Conservation (phyloP, 2,888 invertebrate species). For the Physocephala rufipes region DNA sequence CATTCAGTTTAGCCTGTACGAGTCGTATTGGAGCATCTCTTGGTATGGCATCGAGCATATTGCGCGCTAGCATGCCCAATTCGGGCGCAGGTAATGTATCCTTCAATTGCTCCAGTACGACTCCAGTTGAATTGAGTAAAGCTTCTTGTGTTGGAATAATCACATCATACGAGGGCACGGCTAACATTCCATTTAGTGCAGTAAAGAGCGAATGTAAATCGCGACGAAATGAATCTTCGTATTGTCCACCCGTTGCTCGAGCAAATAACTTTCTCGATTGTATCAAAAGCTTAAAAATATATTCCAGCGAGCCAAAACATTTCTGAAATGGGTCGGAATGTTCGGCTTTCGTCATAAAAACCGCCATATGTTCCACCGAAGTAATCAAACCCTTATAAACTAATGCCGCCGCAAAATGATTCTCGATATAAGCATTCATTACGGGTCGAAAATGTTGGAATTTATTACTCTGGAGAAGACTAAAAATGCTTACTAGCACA, state of each 20-base stretch:
- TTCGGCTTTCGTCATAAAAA: constrained; percentile 85
- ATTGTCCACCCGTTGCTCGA: constrained; percentile 86
- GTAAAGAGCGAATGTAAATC: constrained; percentile 84
- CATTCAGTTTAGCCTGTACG: constrained; percentile 82
- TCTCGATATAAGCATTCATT: constrained; percentile 91
- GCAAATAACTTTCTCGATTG: constrained; percentile 86
- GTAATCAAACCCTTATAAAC: constrained; percentile 91
- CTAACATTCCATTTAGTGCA: constrained; percentile 80
- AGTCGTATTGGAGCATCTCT: constrained; percentile 71
- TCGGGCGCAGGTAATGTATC: constrained; percentile 79
- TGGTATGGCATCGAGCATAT: constrained; percentile 79
- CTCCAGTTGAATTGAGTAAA: constrained; percentile 81
- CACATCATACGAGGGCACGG: constrained; percentile 76
- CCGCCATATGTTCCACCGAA: constrained; percentile 90
- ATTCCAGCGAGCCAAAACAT: constrained; percentile 89
- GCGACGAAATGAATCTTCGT: constrained; percentile 85
- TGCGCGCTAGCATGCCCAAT: constrained; percentile 78
- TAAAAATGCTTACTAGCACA: constrained; percentile 91
- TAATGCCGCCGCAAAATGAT: constrained; percentile 93
- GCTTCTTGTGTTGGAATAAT: constrained; percentile 84
- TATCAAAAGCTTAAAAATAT: constrained; percentile 91
- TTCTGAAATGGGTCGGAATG: constrained; percentile 90
- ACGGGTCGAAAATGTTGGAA: constrained; percentile 96
- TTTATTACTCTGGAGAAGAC: constrained; percentile 86
- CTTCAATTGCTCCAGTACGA: constrained; percentile 83